Evolutionary conservation across 2,888 invertebrate genomes (phyloP), one percentile per base, ranked within the genome.

Genomic region (Epinotia nisella): DNA sequence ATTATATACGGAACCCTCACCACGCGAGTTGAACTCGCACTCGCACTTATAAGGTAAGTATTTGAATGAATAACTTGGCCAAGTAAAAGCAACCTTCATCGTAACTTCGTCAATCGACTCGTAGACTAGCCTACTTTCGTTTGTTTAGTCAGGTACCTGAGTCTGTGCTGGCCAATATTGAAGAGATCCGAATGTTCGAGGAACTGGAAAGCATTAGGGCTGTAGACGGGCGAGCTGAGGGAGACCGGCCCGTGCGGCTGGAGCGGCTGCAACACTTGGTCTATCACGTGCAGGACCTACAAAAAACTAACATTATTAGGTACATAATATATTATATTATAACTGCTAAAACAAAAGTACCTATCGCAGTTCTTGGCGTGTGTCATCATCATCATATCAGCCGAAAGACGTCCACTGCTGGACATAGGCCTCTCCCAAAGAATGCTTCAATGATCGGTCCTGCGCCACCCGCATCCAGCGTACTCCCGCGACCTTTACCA

Each of bases 281-380:
- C 97, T 85, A 98, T 97, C 82, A 97, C 96, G 88, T 98, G 98
- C 78, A 98, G 94, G 17, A 98, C 96, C 97, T 98, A 89, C 19
- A 91, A 90, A 64, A 68, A 78, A 41, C 15, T 7, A 35, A 21
- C 11, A 15, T 11, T 60, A n/a, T 58, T 58, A 58, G 7, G 29
- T 2, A 58, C 10, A 1, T 41, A 41, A 41, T 1, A 13, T 41
- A 41, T 13, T 24, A n/a, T 24, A 24, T 24, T 24, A 24, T 2
- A 2, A 2, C 2, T 24, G 21, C 21, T 24, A 24, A 24, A 24
- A 24, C 2, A 24, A 24, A 24, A 24, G 21, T 1, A n/a, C n/a
- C n/a, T n/a, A 24, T 24, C 21, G 21, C 2, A 24, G 21, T 24
- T 24, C 21, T 24, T 24, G 21, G 21, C 21, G n/a, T n/a, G n/a